Evolutionary conservation across 2,797 vertebrate genomes (phyloP).

Genomic region (Toxotes lorentzi): DNA sequence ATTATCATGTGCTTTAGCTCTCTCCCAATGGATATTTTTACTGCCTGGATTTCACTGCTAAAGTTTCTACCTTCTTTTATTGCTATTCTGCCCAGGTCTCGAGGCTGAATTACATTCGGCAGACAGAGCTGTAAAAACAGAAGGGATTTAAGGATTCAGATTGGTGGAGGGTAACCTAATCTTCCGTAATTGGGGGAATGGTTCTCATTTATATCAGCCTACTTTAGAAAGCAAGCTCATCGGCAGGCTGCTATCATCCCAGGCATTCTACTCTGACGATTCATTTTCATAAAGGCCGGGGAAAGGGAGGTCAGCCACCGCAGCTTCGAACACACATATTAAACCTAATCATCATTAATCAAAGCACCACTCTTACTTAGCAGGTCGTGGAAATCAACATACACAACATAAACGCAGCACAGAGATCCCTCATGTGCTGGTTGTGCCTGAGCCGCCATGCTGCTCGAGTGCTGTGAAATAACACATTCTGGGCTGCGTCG

Average conservation of each 20-base stretch:
- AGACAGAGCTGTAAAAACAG: conserved; percentile 80
- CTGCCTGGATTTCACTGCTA: conserved; percentile 60
- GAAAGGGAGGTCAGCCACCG: conserved; percentile 42
- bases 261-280: conserved; percentile 57
- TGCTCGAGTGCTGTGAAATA: conserved; percentile 66
- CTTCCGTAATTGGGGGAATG: conserved; percentile 81
- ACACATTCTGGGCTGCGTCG: conserved; percentile 70
- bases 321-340: conserved; percentile 54
- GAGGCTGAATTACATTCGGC: conserved; percentile 73
- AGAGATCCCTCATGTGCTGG: conserved; percentile 38
- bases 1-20: conserved; percentile 74
- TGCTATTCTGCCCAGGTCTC: conserved; percentile 78
- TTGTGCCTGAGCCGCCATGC: conserved; percentile 41
- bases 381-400: conserved; percentile 49
- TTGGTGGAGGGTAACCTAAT: conserved; percentile 81
- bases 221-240: conserved; percentile 72
- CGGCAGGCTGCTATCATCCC: conserved; percentile 69
- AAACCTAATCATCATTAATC: conserved; percentile 69
- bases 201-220: conserved; percentile 80
- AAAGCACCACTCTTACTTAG: conserved; percentile 53
- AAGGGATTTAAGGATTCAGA: conserved; percentile 81
- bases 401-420: conserved; percentile 27
- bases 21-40: conserved; percentile 72
- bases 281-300: conserved; percentile 67
- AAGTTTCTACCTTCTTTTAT: conserved; percentile 77